phyloP scores from a whole-genome alignment of 2,888 invertebrate genomes.

The Nasonia oneida region DNA sequence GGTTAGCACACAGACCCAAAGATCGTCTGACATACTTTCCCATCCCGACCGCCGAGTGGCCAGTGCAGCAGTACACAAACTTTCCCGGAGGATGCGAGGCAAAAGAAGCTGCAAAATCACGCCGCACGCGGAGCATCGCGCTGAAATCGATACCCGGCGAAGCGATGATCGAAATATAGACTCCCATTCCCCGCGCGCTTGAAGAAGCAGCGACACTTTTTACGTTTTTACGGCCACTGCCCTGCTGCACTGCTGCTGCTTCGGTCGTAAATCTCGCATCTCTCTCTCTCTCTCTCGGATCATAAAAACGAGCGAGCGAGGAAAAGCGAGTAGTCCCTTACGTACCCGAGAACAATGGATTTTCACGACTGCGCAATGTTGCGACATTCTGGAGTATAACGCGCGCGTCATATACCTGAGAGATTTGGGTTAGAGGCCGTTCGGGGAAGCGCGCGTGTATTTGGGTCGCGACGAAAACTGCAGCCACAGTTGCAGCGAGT shows the following conservation, averaged over 20 bases:
- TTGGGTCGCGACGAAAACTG: slow-evolving; percentile 9
- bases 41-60: not conserved
- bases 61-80: no score
- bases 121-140: not conserved
- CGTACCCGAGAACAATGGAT: slow-evolving; percentile 13
- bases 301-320: slow-evolving; percentile 21
- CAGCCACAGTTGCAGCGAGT: not conserved
- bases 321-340: slow-evolving; percentile 44
- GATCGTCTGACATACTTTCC: not conserved
- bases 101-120: not conserved
- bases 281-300: not conserved
- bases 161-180: slow-evolving; percentile 47
- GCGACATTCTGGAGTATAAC: slow-evolving; percentile 13
- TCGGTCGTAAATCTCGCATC: slow-evolving; percentile 35
- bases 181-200: not conserved
- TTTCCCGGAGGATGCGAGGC: not conserved
- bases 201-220: slow-evolving; percentile 27
- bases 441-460: not conserved
- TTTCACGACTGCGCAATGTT: slow-evolving; percentile 30
- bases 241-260: not conserved
- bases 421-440: slow-evolving; percentile 14
- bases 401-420: not conserved
- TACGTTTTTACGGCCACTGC: slow-evolving; percentile 13
- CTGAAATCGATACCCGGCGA: slow-evolving; percentile 34
- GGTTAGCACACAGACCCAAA: slow-evolving; percentile 36